Base-by-base conservation (phyloP, 1,140 invertebrate genomes). In the Trachelipus rathkii region DNA sequence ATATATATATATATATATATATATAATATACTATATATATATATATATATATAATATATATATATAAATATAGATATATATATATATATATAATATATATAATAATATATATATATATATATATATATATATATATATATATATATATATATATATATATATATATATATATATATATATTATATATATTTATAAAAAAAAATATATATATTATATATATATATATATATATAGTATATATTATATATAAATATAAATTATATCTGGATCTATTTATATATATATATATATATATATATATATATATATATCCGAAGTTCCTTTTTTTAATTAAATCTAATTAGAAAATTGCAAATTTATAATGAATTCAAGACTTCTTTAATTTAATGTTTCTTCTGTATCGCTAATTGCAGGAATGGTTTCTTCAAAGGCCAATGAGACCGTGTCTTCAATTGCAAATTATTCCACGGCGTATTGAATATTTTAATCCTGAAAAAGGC, bases 141-240 rank as follows among this genome's bases (percentile, higher is more conserved):
- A n/a, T n/a, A n/a, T n/a, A n/a, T n/a, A n/a, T n/a, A n/a, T n/a
- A n/a, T n/a, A n/a, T n/a, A n/a, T n/a, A n/a, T n/a, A n/a, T 33
- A 33, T 33, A 33, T 33, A 19, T 19, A 60, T 60, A 60, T 19
- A 13, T 15, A 60, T 19, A 60, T 60, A 60, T 19, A 60, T 50
- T 15, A 9, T 10, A 50, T 15, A 50, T 50, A 50, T 15, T 10
- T 50, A 50, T 15, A 50, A 10, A 50, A 9, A 50, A 10, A 50
- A 9, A 50, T 50, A 50, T 15, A 50, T 50, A 50, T 15, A 50
- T 50, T 19, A 60, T 60, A 60, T 19, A 60, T 60, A 60, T 19
- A 60, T 13, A 60, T 60, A 19, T 15, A 19, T 60, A 60, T 60
- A 60, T 60, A 60, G n/a, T 60, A 60, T 60, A 60, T 60, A 60